A percentile compares a stretch with the other conserved stretches of the same genome.
phyloP scores from a whole-genome alignment of 2,113 vertebrate genomes.

The Damaliscus lunatus region DNA sequence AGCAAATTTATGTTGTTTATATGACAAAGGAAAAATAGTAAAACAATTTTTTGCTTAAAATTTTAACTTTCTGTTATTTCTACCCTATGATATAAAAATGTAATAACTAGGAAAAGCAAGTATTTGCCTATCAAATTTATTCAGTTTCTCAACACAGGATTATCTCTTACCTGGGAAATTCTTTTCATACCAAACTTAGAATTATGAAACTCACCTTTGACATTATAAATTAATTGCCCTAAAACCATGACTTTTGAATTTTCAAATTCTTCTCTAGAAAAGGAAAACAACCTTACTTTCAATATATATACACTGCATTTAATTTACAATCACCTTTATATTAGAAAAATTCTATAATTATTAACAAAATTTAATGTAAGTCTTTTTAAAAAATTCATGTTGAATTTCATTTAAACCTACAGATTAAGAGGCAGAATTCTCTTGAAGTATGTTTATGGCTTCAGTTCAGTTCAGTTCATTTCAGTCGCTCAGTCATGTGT shows the following conservation, averaged over 20 bases:
- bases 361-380: neutral
- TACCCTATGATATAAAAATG: neutral
- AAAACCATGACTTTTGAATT: constrained; percentile 13
- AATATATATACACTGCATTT: neutral
- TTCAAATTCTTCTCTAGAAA: neutral
- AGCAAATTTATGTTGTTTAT: neutral
- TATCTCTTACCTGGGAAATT: neutral
- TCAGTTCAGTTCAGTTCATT: neutral
- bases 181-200: neutral
- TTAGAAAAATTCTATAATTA: neutral
- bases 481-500: too few relatives aligned
- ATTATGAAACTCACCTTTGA: fast-evolving
- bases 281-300: neutral
- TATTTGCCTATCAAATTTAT: neutral
- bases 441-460: neutral
- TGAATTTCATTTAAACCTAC: neutral
- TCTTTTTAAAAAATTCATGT: neutral
- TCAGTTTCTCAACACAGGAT: neutral
- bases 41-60: neutral
- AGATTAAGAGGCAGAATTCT: neutral
- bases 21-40: neutral
- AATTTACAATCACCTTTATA: neutral
- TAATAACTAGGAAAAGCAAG: neutral
- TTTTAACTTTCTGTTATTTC: neutral
- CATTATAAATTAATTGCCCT: neutral